phyloP scores from a whole-genome alignment of 2,797 vertebrate species.

The Sebastiscus tertius region DNA sequence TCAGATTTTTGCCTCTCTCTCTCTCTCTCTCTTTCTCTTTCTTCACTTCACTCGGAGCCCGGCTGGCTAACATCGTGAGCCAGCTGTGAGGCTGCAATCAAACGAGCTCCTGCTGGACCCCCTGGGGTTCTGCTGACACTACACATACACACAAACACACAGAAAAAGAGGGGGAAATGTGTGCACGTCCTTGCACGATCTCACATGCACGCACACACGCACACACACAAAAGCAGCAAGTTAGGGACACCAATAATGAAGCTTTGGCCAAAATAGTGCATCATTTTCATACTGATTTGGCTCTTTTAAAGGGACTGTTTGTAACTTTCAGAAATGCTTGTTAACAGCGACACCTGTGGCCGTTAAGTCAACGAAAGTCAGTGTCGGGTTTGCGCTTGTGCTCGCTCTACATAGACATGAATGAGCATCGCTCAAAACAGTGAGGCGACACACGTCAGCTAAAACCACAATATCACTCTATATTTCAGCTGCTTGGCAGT shows the following conservation, averaged over 20 bases:
- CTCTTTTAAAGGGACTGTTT: not conserved
- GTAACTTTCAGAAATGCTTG: no score
- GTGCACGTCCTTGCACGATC: not conserved
- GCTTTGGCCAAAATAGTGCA: constrained; percentile 4
- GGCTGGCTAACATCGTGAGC: constrained; percentile 49
- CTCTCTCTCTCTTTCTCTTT: constrained; percentile 23
- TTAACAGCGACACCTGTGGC: no score
- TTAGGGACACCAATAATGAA: constrained; percentile 31
- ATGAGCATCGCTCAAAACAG: no score
- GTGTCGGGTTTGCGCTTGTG: no score
- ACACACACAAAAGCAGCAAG: constrained; percentile 6
- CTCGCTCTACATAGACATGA: no score
- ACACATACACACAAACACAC: constrained; percentile 22
- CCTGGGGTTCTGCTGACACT: constrained; percentile 60
- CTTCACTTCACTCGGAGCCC: constrained; percentile 27
- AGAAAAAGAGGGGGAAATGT: not conserved
- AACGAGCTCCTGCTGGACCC: constrained; percentile 59
- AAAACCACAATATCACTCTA: no score
- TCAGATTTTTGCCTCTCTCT: not conserved
- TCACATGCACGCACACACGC: not conserved
- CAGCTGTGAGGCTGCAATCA: constrained; percentile 72
- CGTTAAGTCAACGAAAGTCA: no score
- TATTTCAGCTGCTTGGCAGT: no score
- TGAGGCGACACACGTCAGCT: no score
- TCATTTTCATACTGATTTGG: constrained; percentile 16